Percentiles rank a stretch among this genome's conserved stretches.
Evolutionary conservation across 2,888 invertebrate genomes (phyloP).

Genomic region (Mimumesa dahlbomi): DNA sequence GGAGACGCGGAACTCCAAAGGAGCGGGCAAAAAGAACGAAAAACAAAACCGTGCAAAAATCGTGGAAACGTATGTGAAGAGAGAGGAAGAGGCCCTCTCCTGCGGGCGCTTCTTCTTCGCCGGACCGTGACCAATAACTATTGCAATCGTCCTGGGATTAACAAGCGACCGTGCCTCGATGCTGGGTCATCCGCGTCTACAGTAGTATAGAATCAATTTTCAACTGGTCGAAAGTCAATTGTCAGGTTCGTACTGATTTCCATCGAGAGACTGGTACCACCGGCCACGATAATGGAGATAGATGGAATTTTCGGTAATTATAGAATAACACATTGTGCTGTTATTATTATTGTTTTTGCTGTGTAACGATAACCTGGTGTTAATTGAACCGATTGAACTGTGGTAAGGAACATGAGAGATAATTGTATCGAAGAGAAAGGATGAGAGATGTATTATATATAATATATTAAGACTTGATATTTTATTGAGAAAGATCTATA

Average conservation of each 20-base stretch:
- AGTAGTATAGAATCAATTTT: not conserved
- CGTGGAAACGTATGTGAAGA: conserved; percentile 43
- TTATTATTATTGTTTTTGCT: no score
- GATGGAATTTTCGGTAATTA: no score
- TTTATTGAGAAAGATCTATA: no score
- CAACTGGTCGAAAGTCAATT: not conserved
- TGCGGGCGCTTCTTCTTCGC: conserved; percentile 50
- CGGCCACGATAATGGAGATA: no score
- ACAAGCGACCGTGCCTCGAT: no score
- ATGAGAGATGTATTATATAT: no score
- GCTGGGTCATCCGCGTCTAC: conserved; percentile 19
- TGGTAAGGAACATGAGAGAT: no score
- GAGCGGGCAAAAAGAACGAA: conserved; percentile 30
- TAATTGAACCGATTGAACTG: no score
- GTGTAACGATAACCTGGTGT: no score
- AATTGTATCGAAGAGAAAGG: no score
- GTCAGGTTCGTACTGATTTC: not conserved
- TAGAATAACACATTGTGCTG: no score
- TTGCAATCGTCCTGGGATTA: conserved; percentile 64
- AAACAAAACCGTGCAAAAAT: conserved; percentile 47
- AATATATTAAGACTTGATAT: no score
- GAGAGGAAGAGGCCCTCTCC: conserved; percentile 18
- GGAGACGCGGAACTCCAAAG: conserved; percentile 2
- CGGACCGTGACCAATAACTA: conserved; percentile 70
- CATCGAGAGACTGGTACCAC: not conserved